Evolutionary conservation across 2,797 vertebrate genomes (phyloP).

Genomic region (Triplophysa bombifrons): DNA sequence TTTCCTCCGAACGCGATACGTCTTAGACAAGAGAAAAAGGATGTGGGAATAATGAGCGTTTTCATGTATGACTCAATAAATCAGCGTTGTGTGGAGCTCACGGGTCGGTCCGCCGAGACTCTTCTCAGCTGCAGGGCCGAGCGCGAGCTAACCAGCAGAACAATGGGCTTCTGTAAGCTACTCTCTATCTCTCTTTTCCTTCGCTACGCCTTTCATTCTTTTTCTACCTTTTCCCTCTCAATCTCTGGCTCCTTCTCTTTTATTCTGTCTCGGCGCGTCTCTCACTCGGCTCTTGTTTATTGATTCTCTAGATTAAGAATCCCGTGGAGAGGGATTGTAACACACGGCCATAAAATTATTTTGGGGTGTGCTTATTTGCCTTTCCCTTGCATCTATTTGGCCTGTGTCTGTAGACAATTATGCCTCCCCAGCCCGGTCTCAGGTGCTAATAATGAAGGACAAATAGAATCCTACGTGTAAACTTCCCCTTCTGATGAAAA

Average conservation of each 20-base stretch:
- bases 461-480: slow-evolving; percentile 99
- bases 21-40: slow-evolving; percentile 58
- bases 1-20: slow-evolving; percentile 52
- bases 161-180: slow-evolving; percentile 88
- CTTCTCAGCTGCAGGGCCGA: slow-evolving; percentile 67
- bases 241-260: slow-evolving; percentile 44
- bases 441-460: slow-evolving; percentile 99
- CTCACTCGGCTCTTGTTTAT: slow-evolving; percentile 96
- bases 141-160: slow-evolving; percentile 79
- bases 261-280: slow-evolving; percentile 50
- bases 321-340: slow-evolving; percentile 98
- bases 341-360: slow-evolving; percentile 99
- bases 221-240: slow-evolving; percentile 35
- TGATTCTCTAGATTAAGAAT: slow-evolving; percentile 99
- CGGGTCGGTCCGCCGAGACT: slow-evolving; percentile 69
- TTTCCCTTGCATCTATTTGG: slow-evolving; percentile 99
- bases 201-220: slow-evolving; percentile 42
- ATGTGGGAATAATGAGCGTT: slow-evolving; percentile 77
- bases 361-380: slow-evolving; percentile 99
- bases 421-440: slow-evolving; percentile 98
- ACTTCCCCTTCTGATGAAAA: slow-evolving; percentile 99
- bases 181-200: slow-evolving; percentile 56
- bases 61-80: slow-evolving; percentile 83
- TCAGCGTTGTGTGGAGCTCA: slow-evolving; percentile 71
- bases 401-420: slow-evolving; percentile 99